Evolutionary conservation across 2,113 vertebrate genomes (phyloP).

Genomic region (Lanius ludovicianus): DNA sequence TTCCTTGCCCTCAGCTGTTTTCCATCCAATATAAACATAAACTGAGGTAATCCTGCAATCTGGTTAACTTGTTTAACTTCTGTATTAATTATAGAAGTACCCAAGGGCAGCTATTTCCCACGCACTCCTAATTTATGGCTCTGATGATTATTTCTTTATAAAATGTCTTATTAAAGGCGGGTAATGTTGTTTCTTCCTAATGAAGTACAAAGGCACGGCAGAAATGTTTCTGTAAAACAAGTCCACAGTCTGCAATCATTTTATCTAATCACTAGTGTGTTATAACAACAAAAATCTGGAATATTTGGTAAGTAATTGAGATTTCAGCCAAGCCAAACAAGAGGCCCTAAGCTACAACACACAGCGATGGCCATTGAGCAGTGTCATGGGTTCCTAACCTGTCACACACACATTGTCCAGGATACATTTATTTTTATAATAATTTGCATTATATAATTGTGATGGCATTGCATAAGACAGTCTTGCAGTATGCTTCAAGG

Average conservation of each 20-base stretch:
- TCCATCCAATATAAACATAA: conserved; percentile 57
- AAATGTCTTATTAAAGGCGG: conserved; percentile 38
- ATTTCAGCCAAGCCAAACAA: background rate
- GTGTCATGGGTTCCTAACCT: background rate
- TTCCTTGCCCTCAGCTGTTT: conserved; percentile 51
- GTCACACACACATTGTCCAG: background rate
- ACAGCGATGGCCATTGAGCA: background rate
- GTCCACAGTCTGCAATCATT: conserved; percentile 33
- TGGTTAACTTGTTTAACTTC: conserved; percentile 58
- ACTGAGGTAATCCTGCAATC: conserved; percentile 50
- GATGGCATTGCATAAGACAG: conserved; percentile 34
- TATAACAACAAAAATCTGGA: background rate
- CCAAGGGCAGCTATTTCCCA: conserved; percentile 54
- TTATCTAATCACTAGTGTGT: background rate
- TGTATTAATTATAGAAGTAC: conserved; percentile 66
- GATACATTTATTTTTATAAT: conserved; percentile 30
- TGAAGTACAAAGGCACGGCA: conserved; percentile 25
- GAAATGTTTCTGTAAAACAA: conserved; percentile 46
- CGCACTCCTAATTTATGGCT: conserved; percentile 39
- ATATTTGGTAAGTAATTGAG: background rate
- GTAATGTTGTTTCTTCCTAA: conserved; percentile 24
- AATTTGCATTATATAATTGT: conserved; percentile 36
- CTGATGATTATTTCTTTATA: conserved; percentile 38
- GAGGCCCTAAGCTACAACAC: background rate
- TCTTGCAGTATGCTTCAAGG: conserved; percentile 35